These are phyloP conservation scores for Lophochroa leadbeateri DNA, from an alignment of 2,113 vertebrate species.

Conservation along the genomic window DNA sequence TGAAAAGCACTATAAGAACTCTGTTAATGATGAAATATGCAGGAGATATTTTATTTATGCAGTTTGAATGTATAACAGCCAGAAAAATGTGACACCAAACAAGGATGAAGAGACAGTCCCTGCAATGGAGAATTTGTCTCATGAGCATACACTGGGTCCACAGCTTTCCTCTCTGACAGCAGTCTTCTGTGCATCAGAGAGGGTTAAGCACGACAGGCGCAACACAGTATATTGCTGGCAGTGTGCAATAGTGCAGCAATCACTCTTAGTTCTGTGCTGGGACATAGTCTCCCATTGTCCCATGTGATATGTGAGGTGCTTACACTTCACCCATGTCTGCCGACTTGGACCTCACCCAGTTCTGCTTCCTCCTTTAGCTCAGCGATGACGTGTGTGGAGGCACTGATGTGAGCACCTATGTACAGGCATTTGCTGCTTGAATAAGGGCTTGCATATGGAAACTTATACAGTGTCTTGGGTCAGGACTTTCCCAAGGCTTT, in stretches of 20 bases:
- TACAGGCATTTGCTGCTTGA: background rate
- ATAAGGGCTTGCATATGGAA: background rate
- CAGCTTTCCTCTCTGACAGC: background rate
- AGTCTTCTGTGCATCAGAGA: background rate
- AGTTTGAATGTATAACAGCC: background rate
- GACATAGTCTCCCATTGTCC: background rate
- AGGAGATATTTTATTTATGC: conserved; percentile 51
- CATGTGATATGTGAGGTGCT: background rate
- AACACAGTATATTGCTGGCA: background rate
- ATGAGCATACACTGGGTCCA: background rate
- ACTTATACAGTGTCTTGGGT: background rate
- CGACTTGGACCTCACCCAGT: background rate
- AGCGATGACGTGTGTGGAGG: background rate
- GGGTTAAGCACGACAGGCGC: fast-evolving
- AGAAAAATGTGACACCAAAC: background rate
- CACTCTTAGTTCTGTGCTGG: background rate
- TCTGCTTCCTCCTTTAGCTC: background rate
- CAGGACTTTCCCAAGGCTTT: background rate
- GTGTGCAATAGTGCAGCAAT: fast-evolving
- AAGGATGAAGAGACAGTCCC: background rate
- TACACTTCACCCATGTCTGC: background rate
- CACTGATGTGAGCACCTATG: background rate
- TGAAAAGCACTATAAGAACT: conserved; percentile 22
- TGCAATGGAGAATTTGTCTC: background rate
- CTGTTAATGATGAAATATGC: conserved; percentile 40